Conservation (phyloP, 1,140 invertebrate genomes). For the Macrocentrus cingulum region DNA sequence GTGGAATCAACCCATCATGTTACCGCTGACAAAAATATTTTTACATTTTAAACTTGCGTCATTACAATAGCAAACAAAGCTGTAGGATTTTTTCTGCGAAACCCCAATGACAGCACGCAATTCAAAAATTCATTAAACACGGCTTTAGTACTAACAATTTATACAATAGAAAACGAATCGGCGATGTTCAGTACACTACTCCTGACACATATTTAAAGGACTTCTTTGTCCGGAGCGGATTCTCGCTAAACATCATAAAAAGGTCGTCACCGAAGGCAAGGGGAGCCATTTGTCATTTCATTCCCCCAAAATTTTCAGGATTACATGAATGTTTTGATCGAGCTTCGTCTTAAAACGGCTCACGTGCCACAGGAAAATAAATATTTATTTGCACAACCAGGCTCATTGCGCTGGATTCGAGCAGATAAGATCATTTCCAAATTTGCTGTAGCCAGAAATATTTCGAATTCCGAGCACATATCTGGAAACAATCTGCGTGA, state of each 20-base stretch:
- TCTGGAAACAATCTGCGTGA: conserved; percentile 30
- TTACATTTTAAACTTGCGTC: not conserved
- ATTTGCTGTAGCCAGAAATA: conserved; percentile 17
- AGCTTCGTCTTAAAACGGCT: not conserved
- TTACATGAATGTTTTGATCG: not conserved
- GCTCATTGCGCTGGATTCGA: not conserved
- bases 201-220: not conserved
- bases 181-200: conserved; percentile 6
- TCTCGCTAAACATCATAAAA: conserved; percentile 2
- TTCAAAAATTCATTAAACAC: conserved; percentile 8
- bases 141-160: not conserved
- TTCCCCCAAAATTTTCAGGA: conserved; percentile 12
- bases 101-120: not conserved
- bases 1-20: not conserved
- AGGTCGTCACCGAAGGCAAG: conserved; percentile 9
- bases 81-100: not conserved
- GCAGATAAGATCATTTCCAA: not conserved
- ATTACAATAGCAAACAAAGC: not conserved
- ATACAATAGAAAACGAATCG: conserved; percentile 2
- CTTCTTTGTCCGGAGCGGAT: not conserved
- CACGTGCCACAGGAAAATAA: not conserved
- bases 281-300: not conserved
- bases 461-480: conserved; percentile 20
- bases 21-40: not conserved
- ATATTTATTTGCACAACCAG: conserved; percentile 11